Conservation (phyloP, 2,888 invertebrate genomes). For the Neoaliturus tenellus region DNA sequence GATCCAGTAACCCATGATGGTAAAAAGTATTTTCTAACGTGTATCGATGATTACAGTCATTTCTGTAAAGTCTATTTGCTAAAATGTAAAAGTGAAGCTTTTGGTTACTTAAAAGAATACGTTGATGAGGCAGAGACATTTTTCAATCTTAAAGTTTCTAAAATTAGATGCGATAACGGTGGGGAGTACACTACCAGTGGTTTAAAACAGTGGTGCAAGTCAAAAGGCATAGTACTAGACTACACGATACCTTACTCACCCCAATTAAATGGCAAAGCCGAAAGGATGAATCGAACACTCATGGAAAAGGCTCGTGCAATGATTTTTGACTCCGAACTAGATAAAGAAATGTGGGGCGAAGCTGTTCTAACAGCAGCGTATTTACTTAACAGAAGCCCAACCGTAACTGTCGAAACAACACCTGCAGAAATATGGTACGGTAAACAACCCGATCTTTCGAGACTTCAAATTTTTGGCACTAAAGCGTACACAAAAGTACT, state of each 20-base stretch:
- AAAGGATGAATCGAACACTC: conserved; percentile 63
- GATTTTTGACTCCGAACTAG: conserved; percentile 65
- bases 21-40: conserved; percentile 49
- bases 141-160: conserved; percentile 20
- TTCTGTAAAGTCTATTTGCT: conserved; percentile 31
- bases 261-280: conserved; percentile 62
- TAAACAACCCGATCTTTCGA: conserved; percentile 66
- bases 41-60: conserved; percentile 57
- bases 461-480: conserved; percentile 68
- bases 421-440: conserved; percentile 66
- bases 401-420: conserved; percentile 61
- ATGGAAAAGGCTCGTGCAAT: conserved; percentile 65
- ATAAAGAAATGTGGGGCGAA: conserved; percentile 68
- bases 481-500: conserved; percentile 66
- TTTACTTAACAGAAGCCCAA: conserved; percentile 67
- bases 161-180: conserved; percentile 60
- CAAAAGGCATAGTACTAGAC: conserved; percentile 59
- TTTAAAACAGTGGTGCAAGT: conserved; percentile 57
- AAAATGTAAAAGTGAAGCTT: conserved; percentile 48
- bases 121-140: background rate
- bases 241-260: conserved; percentile 60
- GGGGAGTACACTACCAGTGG: conserved; percentile 59
- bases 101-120: conserved; percentile 49
- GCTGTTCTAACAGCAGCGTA: conserved; percentile 66
- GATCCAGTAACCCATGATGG: conserved; percentile 4